Conservation (phyloP, 2,797 vertebrate genomes). For the Esox masquinongy region DNA sequence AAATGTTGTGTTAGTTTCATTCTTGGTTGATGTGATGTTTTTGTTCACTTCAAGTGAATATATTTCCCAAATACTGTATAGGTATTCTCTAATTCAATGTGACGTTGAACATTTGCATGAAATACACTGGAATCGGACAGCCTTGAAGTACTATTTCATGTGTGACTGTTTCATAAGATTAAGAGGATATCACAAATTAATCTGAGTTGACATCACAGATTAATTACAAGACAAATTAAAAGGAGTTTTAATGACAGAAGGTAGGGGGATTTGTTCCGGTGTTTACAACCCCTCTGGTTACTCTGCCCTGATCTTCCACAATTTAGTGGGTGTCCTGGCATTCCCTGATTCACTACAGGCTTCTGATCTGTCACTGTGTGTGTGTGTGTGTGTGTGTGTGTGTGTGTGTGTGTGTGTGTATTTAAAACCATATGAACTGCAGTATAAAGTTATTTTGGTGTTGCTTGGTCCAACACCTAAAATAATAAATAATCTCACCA, state of each 20-base stretch:
- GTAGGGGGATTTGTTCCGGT: background rate
- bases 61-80: too few species aligned
- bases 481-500: background rate
- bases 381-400: too few species aligned
- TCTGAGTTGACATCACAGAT: background rate
- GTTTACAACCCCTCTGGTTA: background rate
- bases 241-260: background rate
- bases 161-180: background rate
- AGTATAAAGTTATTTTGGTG: background rate
- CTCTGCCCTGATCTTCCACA: background rate
- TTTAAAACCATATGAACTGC: background rate
- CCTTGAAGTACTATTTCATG: background rate
- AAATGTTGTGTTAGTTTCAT: background rate
- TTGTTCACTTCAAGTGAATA: background rate
- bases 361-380: background rate
- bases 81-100: background rate
- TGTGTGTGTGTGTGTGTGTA: background rate
- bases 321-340: constrained; percentile 21
- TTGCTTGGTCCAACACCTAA: background rate
- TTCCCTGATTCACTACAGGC: constrained; percentile 26
- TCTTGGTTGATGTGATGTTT: background rate
- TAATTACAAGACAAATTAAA: constrained; percentile 2
- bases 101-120: background rate
- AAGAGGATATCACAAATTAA: background rate
- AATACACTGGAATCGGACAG: background rate